Evolutionary conservation across 2,888 invertebrate genomes (phyloP).

Genomic region (Galeruca laticollis): DNA sequence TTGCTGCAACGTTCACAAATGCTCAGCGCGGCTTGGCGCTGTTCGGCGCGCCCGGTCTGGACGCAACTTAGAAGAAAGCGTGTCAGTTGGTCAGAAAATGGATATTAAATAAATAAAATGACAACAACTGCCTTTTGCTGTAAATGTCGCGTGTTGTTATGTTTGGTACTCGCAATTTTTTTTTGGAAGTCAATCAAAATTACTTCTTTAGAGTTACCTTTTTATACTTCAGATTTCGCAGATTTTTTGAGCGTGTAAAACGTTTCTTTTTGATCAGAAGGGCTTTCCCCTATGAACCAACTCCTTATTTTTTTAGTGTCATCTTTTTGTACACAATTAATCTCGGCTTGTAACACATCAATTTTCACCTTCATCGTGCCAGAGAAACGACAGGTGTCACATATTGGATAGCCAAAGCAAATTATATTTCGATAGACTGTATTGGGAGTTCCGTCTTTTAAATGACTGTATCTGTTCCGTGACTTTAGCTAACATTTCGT

Average conservation of each 20-base stretch:
- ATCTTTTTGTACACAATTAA: background rate
- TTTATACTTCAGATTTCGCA: background rate
- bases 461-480: too few species aligned
- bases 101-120: constrained; percentile 33
- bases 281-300: too few species aligned
- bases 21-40: too few species aligned
- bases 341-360: background rate
- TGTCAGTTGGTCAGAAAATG: constrained; percentile 25
- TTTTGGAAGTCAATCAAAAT: constrained; percentile 35
- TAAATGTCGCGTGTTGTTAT: constrained; percentile 18
- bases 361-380: background rate
- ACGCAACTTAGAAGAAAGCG: too few species aligned
- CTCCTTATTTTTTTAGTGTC: too few species aligned
- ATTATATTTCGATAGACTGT: too few species aligned
- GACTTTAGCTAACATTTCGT: too few species aligned
- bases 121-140: constrained; percentile 47
- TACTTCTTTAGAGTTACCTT: constrained; percentile 2
- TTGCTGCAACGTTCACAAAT: too few species aligned
- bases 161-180: constrained; percentile 29
- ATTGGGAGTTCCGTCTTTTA: too few species aligned
- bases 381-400: constrained; percentile 28
- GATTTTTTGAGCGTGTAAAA: constrained; percentile 25
- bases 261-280: constrained; percentile 4
- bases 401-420: background rate
- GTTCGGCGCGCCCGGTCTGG: too few species aligned